Percentiles rank a stretch among this genome's conserved stretches.
Evolutionary conservation across 2,797 vertebrate genomes (phyloP).

Genomic region (Mormyrus proboscirostris): DNA sequence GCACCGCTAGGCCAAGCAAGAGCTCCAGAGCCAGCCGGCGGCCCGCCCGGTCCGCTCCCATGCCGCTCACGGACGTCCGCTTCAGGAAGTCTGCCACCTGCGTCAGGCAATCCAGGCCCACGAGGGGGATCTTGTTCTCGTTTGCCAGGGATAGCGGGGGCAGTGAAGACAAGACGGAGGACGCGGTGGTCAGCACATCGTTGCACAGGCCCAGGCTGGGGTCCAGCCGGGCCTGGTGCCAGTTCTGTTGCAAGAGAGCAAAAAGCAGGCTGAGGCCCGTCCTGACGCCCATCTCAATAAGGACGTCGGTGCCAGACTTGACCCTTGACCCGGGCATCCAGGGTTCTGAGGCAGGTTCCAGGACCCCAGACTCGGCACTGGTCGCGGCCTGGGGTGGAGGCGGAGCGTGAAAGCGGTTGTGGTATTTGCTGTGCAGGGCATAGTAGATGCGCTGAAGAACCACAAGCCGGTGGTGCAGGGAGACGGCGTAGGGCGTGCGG

Average conservation of each 20-base stretch:
- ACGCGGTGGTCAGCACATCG: conserved; percentile 68
- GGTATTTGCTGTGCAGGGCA: conserved; percentile 71
- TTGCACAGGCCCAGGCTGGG: conserved; percentile 67
- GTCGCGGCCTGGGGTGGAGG: conserved; percentile 54
- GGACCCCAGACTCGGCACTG: conserved; percentile 52
- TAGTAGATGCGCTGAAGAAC: conserved; percentile 71
- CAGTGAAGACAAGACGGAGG: conserved; percentile 64
- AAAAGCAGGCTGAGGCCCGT: conserved; percentile 73
- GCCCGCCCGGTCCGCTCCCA: conserved; percentile 61
- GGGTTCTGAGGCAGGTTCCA: conserved; percentile 55
- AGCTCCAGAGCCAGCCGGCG: conserved; percentile 66
- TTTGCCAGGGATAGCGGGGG: conserved; percentile 71
- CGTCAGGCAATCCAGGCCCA: conserved; percentile 67
- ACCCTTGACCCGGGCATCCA: conserved; percentile 50
- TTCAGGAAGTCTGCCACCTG: conserved; percentile 72
- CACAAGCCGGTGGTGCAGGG: conserved; percentile 66
- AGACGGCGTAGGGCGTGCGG: conserved; percentile 63
- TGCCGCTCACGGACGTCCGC: conserved; percentile 63
- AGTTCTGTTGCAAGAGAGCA: conserved; percentile 70
- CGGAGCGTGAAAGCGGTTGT: conserved; percentile 62
- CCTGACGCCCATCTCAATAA: conserved; percentile 75
- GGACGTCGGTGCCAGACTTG: conserved; percentile 66
- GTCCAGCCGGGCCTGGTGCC: conserved; percentile 52
- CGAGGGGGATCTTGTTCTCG: conserved; percentile 71
- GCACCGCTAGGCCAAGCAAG: conserved; percentile 66